Percentiles rank a stretch among this genome's conserved stretches.
Evolutionary conservation across 2,113 vertebrate genomes (phyloP).

Genomic region (Hippocampus comes): DNA sequence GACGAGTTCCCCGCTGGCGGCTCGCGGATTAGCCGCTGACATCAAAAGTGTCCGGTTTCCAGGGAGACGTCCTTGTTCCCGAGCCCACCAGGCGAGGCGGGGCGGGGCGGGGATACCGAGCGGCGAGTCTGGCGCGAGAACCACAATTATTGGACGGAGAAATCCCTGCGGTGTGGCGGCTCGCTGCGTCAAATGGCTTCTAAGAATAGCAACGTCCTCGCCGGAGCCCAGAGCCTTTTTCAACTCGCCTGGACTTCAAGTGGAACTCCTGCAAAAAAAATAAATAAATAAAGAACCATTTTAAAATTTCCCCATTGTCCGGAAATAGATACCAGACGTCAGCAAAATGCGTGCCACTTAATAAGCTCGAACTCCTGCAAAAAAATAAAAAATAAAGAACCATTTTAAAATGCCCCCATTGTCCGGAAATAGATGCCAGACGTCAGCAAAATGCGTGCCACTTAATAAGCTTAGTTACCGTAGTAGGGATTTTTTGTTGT

Average conservation of each 20-base stretch:
- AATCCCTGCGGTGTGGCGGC: conserved; percentile 50
- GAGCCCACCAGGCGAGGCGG: conserved; percentile 41
- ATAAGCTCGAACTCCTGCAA: no score
- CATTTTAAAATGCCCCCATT: no score
- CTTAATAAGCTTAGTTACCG: no score
- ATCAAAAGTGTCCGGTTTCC: conserved; percentile 66
- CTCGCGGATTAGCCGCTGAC: conserved; percentile 62
- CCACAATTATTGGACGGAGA: conserved; percentile 54
- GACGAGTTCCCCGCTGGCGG: background rate
- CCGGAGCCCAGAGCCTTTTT: background rate
- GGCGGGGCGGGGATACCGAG: conserved; percentile 18
- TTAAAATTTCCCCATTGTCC: no score
- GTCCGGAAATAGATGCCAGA: no score
- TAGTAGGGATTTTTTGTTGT: no score
- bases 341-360: no score
- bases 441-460: no score
- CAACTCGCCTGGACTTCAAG: background rate
- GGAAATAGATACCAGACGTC: no score
- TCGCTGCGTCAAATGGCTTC: conserved; percentile 53
- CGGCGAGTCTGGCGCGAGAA: conserved; percentile 55
- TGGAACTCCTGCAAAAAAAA: no score
- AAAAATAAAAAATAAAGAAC: no score
- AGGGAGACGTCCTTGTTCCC: conserved; percentile 66
- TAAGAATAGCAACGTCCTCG: conserved; percentile 45
- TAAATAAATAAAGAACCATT: no score